Base-by-base conservation (phyloP, 2,113 vertebrate genomes). In the Alligator mississippiensis region DNA sequence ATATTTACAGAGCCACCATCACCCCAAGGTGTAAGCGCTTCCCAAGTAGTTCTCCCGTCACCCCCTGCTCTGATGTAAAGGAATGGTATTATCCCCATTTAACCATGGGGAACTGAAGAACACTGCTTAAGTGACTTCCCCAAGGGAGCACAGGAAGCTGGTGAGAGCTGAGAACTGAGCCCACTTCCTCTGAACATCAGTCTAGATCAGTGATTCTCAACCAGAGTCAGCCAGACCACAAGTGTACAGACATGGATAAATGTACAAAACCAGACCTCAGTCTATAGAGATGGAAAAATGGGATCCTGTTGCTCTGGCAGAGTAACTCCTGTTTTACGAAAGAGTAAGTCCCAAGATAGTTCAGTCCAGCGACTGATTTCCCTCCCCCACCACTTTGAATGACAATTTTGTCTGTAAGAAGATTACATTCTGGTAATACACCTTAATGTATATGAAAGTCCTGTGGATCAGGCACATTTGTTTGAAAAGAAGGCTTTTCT, bases 21-120 rank as follows among this genome's bases (percentile, higher is more conserved):
- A 3, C 30, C 78, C 30, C 0, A 0, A 19, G 34, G 4, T 63
- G 62, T 30, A 11, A 84, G 85, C 24, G 1, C 2, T 79, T 87
- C n/a, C 30, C 12, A 24, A 68, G 57, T 58, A 3, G 2, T 87
- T 47, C 28, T 22, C 12, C 1, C 14, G 54, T 74, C n/a, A 58
- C 62, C 18, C 34, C 83, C 0, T 0, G 11, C 8, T n/a, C 11
- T 80, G 58, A 89, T 75, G 63, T 10, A 80, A 30, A 30, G 25
- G 15, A 81, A 78, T 11, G 11, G 1, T 21, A 1, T 14, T 22
- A 63, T 90, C 79, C 79, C 14, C 82, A 24, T 80, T 64, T 2
- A 87, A 83, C 72, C 4, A 1, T 2, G 54, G 80, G 68, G 6
- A 13, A 21, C 24, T 68, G 38, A 68, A 80, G 66, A 38, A 6